These are phyloP conservation scores for Melieria crassipennis DNA, from an alignment of 2,888 invertebrate genomes.

Conservation along the genomic window DNA sequence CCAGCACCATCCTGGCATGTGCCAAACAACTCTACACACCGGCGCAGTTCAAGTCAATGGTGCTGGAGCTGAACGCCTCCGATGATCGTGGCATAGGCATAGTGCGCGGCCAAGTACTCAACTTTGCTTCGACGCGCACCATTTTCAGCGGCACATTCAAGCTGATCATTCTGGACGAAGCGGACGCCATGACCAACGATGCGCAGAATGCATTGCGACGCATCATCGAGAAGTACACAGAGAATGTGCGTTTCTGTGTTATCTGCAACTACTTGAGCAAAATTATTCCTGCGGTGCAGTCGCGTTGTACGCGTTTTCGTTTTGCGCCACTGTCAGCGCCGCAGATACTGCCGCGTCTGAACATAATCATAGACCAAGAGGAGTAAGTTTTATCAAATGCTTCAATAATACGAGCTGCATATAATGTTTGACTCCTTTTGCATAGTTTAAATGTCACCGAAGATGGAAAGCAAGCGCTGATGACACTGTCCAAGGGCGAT, in stretches of 20 bases:
- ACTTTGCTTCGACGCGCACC: constrained; percentile 96
- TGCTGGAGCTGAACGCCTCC: constrained; percentile 94
- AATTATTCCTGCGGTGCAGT: constrained; percentile 98
- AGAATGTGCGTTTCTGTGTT: constrained; percentile 97
- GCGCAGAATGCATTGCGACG: constrained; percentile 97
- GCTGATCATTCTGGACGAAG: constrained; percentile 96
- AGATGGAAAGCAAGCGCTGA: constrained; percentile 88
- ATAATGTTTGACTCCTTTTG: not conserved
- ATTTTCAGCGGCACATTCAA: constrained; percentile 95
- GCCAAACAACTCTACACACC: constrained; percentile 91
- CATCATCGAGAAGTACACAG: constrained; percentile 99
- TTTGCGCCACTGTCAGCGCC: constrained; percentile 88
- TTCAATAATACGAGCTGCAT: no score
- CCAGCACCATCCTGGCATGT: constrained; percentile 96
- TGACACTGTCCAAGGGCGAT: constrained; percentile 93
- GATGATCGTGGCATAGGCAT: constrained; percentile 98
- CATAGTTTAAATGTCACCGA: constrained; percentile 82
- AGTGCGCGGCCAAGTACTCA: constrained; percentile 91
- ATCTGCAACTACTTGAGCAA: constrained; percentile 99
- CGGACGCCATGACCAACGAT: constrained; percentile 99
- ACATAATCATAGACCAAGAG: constrained; percentile 84
- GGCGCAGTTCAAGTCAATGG: constrained; percentile 93
- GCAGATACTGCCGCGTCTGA: constrained; percentile 90
- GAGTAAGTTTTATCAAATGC: constrained; percentile 68
- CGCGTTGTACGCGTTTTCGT: constrained; percentile 94